Evolutionary conservation across 2,113 vertebrate species (phyloP).

Genomic region (Eleginops maclovinus): DNA sequence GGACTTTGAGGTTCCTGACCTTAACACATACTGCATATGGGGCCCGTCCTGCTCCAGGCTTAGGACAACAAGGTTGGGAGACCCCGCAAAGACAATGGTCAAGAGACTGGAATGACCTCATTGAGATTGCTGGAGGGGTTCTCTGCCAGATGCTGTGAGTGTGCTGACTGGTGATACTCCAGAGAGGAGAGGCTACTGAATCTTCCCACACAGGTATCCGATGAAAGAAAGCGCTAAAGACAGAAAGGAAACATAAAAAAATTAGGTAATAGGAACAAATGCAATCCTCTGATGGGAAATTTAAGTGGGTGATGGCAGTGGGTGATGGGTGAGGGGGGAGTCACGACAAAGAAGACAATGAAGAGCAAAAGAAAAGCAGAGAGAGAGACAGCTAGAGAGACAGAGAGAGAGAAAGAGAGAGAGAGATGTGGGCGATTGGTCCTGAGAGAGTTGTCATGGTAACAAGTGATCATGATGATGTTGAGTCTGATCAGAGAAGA

Average conservation of each 20-base stretch:
- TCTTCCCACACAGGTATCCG: background rate
- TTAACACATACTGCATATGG: constrained; percentile 7
- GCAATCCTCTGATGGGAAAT: constrained; percentile 22
- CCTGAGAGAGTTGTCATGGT: constrained; percentile 82
- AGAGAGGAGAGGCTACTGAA: background rate
- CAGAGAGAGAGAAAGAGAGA: constrained; percentile 49
- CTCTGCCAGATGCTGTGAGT: constrained; percentile 34
- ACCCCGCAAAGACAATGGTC: background rate
- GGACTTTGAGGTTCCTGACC: constrained; percentile 42
- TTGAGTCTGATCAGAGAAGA: constrained; percentile 68
- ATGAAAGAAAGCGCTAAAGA: background rate
- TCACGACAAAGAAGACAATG: constrained; percentile 59
- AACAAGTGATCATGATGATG: constrained; percentile 80
- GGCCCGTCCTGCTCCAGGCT: constrained; percentile 25
- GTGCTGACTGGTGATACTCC: background rate
- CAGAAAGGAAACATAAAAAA: background rate
- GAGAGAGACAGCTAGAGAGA: constrained; percentile 31
- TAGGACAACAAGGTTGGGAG: background rate
- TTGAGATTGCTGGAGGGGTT: constrained; percentile 23
- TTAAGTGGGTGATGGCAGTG: constrained; percentile 33
- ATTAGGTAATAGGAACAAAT: constrained; percentile 13
- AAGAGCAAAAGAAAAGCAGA: constrained; percentile 41
- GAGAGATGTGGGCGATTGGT: constrained; percentile 79
- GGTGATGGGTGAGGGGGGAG: constrained; percentile 52
- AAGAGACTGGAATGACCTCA: constrained; percentile 14